phyloP scores from a whole-genome alignment of 2,113 vertebrate species.

The Eudyptes chrysolophus region DNA sequence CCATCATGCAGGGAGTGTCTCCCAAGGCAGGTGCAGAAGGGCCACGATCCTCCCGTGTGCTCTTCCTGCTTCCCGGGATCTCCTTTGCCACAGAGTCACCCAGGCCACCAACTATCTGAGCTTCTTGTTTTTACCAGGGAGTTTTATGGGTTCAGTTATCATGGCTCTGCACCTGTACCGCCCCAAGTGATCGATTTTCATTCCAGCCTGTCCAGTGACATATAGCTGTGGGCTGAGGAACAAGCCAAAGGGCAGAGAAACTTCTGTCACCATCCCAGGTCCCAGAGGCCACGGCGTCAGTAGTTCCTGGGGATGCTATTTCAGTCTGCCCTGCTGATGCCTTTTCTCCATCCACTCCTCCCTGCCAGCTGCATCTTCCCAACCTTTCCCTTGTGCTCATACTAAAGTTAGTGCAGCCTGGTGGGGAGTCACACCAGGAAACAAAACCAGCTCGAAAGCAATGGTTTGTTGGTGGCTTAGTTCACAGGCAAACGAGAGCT shows the following conservation, averaged over 20 bases:
- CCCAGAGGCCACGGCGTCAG: neutral
- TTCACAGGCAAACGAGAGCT: neutral
- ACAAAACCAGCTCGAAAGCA: neutral
- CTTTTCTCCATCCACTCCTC: neutral
- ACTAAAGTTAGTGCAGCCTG: neutral
- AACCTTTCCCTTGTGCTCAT: neutral
- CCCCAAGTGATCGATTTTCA: neutral
- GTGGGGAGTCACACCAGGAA: neutral
- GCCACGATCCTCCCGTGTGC: accelerated
- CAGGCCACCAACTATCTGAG: neutral
- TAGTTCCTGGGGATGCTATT: neutral
- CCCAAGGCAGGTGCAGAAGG: neutral
- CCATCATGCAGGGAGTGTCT: neutral
- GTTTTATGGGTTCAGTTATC: neutral
- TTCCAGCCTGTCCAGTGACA: neutral
- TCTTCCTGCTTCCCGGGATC: neutral
- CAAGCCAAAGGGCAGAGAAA: neutral
- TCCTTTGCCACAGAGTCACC: neutral
- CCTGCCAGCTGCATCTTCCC: neutral
- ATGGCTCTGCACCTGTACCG: neutral
- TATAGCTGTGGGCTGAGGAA: neutral
- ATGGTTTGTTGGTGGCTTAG: neutral
- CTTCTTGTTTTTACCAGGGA: neutral
- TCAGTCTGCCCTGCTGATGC: too few species aligned
- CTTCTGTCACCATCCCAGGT: neutral